These are phyloP conservation scores for Tetranychus cinnabarinus DNA, from an alignment of 1,140 invertebrate genomes.

Conservation along the genomic window DNA sequence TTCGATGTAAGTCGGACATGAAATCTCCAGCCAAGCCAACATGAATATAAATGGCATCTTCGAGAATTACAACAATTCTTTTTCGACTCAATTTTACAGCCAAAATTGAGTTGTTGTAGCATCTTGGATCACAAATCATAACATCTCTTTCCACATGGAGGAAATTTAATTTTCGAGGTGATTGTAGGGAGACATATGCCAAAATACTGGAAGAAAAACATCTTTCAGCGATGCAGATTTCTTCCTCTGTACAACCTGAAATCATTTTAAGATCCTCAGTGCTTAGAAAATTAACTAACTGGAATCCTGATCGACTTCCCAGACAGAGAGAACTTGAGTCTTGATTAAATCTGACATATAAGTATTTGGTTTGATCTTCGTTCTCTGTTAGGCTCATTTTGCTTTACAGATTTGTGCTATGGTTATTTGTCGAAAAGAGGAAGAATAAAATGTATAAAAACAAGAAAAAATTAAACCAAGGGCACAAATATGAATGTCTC, in stretches of 20 bases:
- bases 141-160: conserved; percentile 95
- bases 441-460: not conserved
- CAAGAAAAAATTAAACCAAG: not conserved
- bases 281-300: conserved; percentile 55
- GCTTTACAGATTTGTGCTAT: not conserved
- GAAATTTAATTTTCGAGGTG: conserved; percentile 77
- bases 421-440: not conserved
- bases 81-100: conserved; percentile 85
- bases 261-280: conserved; percentile 68
- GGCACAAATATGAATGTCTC: not conserved
- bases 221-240: conserved; percentile 78
- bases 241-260: conserved; percentile 59
- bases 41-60: conserved; percentile 93
- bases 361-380: not conserved
- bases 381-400: not conserved
- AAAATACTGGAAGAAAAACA: conserved; percentile 90
- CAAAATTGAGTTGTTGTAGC: conserved; percentile 88
- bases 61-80: conserved; percentile 85
- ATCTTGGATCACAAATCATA: conserved; percentile 87
- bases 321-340: conserved; percentile 39
- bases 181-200: conserved; percentile 69
- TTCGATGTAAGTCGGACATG: conserved; percentile 96
- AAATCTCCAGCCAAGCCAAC: conserved; percentile 29
- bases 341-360: not conserved
- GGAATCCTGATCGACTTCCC: conserved; percentile 64